A percentile compares a stretch with the other conserved stretches of the same genome.
Evolutionary conservation across 1,140 invertebrate species (phyloP).

Genomic region (Venturia canescens): DNA sequence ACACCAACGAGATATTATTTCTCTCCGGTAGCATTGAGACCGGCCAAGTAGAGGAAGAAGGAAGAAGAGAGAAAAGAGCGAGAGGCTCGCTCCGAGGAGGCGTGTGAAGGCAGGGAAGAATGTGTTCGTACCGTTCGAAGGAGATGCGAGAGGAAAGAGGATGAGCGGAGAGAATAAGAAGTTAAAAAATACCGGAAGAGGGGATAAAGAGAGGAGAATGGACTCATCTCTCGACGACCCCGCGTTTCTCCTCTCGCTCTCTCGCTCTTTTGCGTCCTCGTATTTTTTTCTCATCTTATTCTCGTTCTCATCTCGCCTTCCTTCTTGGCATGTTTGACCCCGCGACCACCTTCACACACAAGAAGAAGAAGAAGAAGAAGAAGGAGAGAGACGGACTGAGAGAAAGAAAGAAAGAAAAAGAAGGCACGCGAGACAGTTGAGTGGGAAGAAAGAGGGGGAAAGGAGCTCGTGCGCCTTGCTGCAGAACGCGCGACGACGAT

Average conservation of each 20-base stretch:
- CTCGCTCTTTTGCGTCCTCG: slow-evolving; percentile 34
- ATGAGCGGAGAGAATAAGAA: slow-evolving; percentile 43
- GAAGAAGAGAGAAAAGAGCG: slow-evolving; percentile 17
- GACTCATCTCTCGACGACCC: slow-evolving; percentile 39
- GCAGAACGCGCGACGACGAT: slow-evolving; percentile 24
- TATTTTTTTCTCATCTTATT: slow-evolving; percentile 16
- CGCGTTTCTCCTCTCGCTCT: slow-evolving; percentile 10
- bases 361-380: slow-evolving; percentile 34
- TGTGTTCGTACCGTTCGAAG: slow-evolving; percentile 28
- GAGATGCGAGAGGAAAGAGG: slow-evolving; percentile 41
- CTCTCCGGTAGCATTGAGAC: slow-evolving; percentile 16
- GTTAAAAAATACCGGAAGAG: slow-evolving; percentile 27
- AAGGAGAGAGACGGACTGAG: slow-evolving; percentile 11
- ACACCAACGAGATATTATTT: slow-evolving; percentile 31
- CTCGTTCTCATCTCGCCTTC: slow-evolving; percentile 32
- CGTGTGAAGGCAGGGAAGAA: slow-evolving; percentile 40
- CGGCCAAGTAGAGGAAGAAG: background rate
- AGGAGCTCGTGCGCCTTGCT: slow-evolving; percentile 29
- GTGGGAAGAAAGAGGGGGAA: slow-evolving; percentile 36
- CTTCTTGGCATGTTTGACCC: slow-evolving; percentile 25
- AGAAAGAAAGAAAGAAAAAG: slow-evolving; percentile 46
- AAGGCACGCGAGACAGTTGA: background rate
- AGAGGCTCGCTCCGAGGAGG: slow-evolving; percentile 19
- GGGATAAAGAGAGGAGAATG: slow-evolving; percentile 45
- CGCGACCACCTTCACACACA: slow-evolving; percentile 25